Evolutionary conservation across 2,888 invertebrate genomes (phyloP).

Genomic region (Papilio gigon): DNA sequence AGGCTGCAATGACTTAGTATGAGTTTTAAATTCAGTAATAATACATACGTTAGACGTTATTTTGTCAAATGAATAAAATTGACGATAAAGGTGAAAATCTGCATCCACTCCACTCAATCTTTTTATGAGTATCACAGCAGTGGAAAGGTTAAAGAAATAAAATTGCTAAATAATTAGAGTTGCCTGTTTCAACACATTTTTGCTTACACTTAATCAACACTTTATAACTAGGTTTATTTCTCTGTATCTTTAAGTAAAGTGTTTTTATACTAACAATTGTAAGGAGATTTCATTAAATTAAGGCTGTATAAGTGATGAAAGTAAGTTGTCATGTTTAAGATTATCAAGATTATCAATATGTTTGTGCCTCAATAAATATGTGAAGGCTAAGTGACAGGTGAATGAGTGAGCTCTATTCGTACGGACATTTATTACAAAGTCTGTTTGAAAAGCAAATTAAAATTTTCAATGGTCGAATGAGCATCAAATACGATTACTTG

Average conservation of each 20-base stretch:
- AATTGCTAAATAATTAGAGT: no score
- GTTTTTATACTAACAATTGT: neutral
- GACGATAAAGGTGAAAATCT: no score
- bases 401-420: slow-evolving; percentile 3
- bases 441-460: slow-evolving; percentile 40
- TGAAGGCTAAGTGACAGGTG: slow-evolving; percentile 16
- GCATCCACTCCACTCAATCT: no score
- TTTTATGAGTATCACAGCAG: no score
- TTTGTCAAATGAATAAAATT: no score
- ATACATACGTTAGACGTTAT: no score
- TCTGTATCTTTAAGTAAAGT: neutral
- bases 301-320: neutral
- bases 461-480: slow-evolving; percentile 45
- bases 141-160: no score
- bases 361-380: slow-evolving; percentile 24
- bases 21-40: no score
- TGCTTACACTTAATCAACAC: no score
- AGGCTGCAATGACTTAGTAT: no score
- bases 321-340: neutral
- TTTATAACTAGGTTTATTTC: no score
- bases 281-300: neutral
- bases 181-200: no score
- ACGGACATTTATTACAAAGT: slow-evolving; percentile 22
- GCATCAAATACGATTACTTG: slow-evolving; percentile 45
- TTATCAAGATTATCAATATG: neutral